Percentiles rank a stretch among this genome's conserved stretches.
phyloP scores from a whole-genome alignment of 2,888 invertebrate species.

The Cosmia trapezina region DNA sequence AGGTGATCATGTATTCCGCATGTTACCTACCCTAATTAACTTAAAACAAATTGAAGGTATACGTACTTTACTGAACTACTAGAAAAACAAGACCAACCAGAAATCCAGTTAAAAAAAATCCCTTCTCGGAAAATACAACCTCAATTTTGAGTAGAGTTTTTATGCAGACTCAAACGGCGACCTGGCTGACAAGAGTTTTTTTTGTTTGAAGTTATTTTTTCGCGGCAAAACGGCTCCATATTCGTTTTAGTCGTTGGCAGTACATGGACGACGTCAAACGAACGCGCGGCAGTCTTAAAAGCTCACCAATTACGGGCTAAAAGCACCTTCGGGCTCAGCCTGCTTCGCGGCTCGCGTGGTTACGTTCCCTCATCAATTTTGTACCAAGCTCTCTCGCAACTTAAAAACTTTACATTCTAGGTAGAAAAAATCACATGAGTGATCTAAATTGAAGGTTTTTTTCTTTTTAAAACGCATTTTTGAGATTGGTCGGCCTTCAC shows the following conservation, averaged over 20 bases:
- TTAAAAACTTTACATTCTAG: slow-evolving; percentile 77
- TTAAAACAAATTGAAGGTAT: neutral
- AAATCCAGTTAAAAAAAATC: slow-evolving; percentile 7
- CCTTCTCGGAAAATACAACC: slow-evolving; percentile 30
- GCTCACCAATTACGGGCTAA: slow-evolving; percentile 90
- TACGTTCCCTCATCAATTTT: slow-evolving; percentile 89
- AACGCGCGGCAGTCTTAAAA: slow-evolving; percentile 90
- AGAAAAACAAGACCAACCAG: neutral
- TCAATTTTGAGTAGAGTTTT: slow-evolving; percentile 57
- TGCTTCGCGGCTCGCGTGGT: slow-evolving; percentile 82
- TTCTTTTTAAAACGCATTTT: slow-evolving; percentile 30
- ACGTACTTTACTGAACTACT: neutral
- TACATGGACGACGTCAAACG: slow-evolving; percentile 84
- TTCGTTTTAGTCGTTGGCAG: slow-evolving; percentile 74
- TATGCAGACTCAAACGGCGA: slow-evolving; percentile 65
- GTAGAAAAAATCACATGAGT: slow-evolving; percentile 63
- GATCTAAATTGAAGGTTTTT: slow-evolving; percentile 51
- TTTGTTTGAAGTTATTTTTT: slow-evolving; percentile 69
- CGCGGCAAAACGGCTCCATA: slow-evolving; percentile 66
- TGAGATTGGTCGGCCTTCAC: neutral
- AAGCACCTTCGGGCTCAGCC: slow-evolving; percentile 88
- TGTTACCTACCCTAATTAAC: no score
- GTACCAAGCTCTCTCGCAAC: slow-evolving; percentile 85
- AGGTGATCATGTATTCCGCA: no score
- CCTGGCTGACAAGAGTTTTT: slow-evolving; percentile 60